Percentiles rank a stretch among this genome's conserved stretches.
phyloP scores from a whole-genome alignment of 2,888 invertebrate genomes.

The Noctua comes region DNA sequence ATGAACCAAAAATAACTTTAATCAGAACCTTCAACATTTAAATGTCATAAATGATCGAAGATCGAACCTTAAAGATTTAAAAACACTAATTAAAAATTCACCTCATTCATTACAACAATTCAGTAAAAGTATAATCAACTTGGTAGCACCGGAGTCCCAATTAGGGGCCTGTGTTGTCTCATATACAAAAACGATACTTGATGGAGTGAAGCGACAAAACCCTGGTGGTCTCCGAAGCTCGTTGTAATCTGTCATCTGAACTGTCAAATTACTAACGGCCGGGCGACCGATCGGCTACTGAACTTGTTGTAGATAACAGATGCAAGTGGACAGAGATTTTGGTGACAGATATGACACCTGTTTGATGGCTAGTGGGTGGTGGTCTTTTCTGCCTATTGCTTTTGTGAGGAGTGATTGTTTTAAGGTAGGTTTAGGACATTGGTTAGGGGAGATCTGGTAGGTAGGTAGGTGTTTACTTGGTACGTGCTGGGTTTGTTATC shows the following conservation, averaged over 20 bases:
- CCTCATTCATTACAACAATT: slow-evolving; percentile 55
- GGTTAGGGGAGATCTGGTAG: too few relatives aligned
- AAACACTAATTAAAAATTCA: slow-evolving; percentile 53
- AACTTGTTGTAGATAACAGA: slow-evolving; percentile 89
- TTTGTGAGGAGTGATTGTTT: slow-evolving; percentile 45
- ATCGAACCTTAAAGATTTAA: slow-evolving; percentile 21
- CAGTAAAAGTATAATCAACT: slow-evolving; percentile 55
- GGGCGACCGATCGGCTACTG: slow-evolving; percentile 90
- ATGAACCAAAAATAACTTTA: slow-evolving; percentile 24
- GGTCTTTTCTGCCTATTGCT: slow-evolving; percentile 58
- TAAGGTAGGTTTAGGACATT: too few relatives aligned
- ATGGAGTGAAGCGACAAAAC: slow-evolving; percentile 83
- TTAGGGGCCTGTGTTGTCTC: slow-evolving; percentile 75
- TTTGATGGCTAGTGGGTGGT: slow-evolving; percentile 13
- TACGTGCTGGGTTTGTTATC: too few relatives aligned
- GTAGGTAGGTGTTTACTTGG: too few relatives aligned
- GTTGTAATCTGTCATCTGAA: slow-evolving; percentile 90
- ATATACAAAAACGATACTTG: slow-evolving; percentile 83
- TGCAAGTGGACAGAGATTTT: slow-evolving; percentile 79
- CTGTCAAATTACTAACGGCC: slow-evolving; percentile 91
- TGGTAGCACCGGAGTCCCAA: slow-evolving; percentile 79
- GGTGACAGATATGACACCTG: slow-evolving; percentile 51
- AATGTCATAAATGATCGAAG: slow-evolving; percentile 56
- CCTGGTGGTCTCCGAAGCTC: slow-evolving; percentile 85
- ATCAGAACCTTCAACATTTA: slow-evolving; percentile 9